Conservation (phyloP, 2,797 vertebrate species). For the Channa striata region DNA sequence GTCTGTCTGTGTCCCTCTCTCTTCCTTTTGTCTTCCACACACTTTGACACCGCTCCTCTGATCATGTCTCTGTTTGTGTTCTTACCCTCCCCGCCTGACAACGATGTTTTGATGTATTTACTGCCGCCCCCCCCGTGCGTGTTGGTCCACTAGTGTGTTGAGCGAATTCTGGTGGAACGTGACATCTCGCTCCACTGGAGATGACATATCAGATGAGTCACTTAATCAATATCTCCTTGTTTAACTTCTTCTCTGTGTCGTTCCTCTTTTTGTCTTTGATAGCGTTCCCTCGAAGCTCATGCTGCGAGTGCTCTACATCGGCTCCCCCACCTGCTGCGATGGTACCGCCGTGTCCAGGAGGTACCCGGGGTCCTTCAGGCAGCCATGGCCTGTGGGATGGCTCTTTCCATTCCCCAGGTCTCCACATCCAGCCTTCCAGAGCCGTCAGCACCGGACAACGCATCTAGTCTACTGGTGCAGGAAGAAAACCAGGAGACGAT, state of each 20-base stretch:
- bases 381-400: conserved; percentile 87
- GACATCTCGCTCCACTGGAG: conserved; percentile 51
- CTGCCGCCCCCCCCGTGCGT: conserved; percentile 10
- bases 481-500: conserved; percentile 71
- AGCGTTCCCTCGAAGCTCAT: conserved; percentile 85
- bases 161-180: conserved; percentile 48
- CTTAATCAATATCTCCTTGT: conserved; percentile 53
- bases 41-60: conserved; percentile 36
- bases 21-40: conserved; percentile 37
- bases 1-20: not conserved
- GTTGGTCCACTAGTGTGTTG: conserved; percentile 45
- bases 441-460: conserved; percentile 25
- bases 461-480: conserved; percentile 45
- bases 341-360: conserved; percentile 91
- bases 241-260: conserved; percentile 1
- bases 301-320: conserved; percentile 66
- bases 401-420: conserved; percentile 70
- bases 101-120: conserved; percentile 48
- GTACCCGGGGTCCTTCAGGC: conserved; percentile 89
- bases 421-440: conserved; percentile 3
- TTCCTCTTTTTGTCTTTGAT: conserved; percentile 38
- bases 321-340: conserved; percentile 89
- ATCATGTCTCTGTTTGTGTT: conserved; percentile 61
- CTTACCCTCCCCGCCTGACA: conserved; percentile 30
- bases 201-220: conserved; percentile 59